Evolutionary conservation across 2,113 vertebrate genomes (phyloP), one percentile per base, ranked within the genome.

Genomic region (Balaeniceps rex): DNA sequence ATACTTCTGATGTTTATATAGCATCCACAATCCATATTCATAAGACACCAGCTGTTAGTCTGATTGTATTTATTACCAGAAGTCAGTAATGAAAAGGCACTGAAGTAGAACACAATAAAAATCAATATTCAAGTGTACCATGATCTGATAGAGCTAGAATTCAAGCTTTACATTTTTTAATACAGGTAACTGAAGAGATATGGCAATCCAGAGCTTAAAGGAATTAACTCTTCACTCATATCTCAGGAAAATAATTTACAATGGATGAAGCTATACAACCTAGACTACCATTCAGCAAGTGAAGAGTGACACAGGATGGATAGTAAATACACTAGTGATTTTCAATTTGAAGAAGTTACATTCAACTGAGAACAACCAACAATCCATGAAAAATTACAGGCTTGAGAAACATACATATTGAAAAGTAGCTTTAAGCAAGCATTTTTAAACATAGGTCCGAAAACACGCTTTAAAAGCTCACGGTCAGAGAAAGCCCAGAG

Each of bases 21-120:
- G 51, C 58, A 61, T 10, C 28, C 38, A 40, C 54, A 49, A 83
- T 70, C 49, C 87, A 90, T 86, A 91, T 90, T 90, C 87, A 72
- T 74, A 76, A 85, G 82, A 69, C 17, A 70, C 44, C 85, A 86
- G 79, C 82, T 90, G 75, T 63, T 74, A 86, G 66, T 70, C 42
- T 80, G 91, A 93, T 19, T 83, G 54, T 79, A 76, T 96, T 95
- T 94, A 66, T 88, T 83, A 90, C 58, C 36, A 14, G 16, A 94
- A 86, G n/a, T 58, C 72, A 86, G 83, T 83, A 93, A 95, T 47
- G 85, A 86, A 95, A 90, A 8, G 2, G 75, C 66, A 65, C 54
- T 63, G 58, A 90, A 74, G 68, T 4, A 87, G 90, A 96, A 91
- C 92, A 54, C 40, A 65, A 2, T n/a, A 60, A 86, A 60, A 80